phyloP scores from a whole-genome alignment of 2,888 invertebrate genomes.

The Pandemis heparana region DNA sequence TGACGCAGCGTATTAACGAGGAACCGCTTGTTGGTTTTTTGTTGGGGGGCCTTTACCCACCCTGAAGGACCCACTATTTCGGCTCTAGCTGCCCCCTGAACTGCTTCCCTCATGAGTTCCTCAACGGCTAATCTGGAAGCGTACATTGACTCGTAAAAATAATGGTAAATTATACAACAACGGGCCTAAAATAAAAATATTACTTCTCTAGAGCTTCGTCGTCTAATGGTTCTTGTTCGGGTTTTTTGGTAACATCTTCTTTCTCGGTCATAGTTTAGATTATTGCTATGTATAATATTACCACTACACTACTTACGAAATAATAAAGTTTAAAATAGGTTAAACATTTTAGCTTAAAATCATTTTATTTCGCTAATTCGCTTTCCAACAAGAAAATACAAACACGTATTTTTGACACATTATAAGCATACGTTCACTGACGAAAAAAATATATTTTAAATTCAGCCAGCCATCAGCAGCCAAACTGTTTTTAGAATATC shows the following conservation, averaged over 20 bases:
- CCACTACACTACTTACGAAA: constrained; percentile 40
- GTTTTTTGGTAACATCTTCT: constrained; percentile 75
- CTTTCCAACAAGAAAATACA: constrained; percentile 57
- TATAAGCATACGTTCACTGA: constrained; percentile 41
- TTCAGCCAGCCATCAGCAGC: constrained; percentile 4
- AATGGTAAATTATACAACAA: constrained; percentile 24
- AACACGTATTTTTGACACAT: constrained; percentile 62
- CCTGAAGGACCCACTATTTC: constrained; percentile 86
- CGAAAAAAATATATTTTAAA: constrained; percentile 2
- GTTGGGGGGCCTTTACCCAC: constrained; percentile 83
- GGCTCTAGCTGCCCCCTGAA: constrained; percentile 86
- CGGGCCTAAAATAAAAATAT: constrained; percentile 46
- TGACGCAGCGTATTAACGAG: constrained; percentile 79
- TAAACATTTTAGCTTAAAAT: constrained; percentile 53
- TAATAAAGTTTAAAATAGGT: constrained; percentile 43
- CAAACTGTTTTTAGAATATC: too few species aligned
- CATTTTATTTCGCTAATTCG: constrained; percentile 52
- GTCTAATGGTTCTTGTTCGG: constrained; percentile 76
- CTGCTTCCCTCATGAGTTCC: constrained; percentile 86
- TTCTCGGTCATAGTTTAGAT: constrained; percentile 81
- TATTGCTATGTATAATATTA: constrained; percentile 49
- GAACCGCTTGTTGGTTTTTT: constrained; percentile 83
- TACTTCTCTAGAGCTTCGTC: constrained; percentile 82
- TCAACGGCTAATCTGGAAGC: constrained; percentile 83
- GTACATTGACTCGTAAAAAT: constrained; percentile 31